phyloP scores from a whole-genome alignment of 2,888 invertebrate genomes.

The Monopis laevigella region DNA sequence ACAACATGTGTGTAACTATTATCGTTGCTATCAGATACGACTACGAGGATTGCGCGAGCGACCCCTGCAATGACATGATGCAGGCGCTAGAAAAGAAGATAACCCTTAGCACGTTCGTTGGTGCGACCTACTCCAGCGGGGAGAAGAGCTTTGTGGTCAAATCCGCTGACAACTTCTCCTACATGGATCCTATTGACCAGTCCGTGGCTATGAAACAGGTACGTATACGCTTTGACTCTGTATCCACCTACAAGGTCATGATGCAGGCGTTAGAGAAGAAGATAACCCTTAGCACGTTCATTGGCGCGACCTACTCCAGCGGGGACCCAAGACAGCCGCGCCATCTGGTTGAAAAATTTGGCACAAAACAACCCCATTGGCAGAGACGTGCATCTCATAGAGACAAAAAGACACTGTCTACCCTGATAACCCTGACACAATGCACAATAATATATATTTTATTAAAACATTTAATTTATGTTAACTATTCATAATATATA shows the following conservation, averaged over 20 bases:
- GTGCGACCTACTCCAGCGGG: conserved; percentile 62
- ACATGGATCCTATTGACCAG: conserved; percentile 94
- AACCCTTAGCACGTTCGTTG: conserved; percentile 69
- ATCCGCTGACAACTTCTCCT: conserved; percentile 92
- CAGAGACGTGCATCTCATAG: too few relatives aligned
- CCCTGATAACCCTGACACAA: too few relatives aligned
- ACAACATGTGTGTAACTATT: too few relatives aligned
- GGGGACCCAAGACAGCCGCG: too few relatives aligned
- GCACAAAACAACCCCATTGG: too few relatives aligned
- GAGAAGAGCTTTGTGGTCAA: conserved; percentile 81
- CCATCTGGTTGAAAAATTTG: too few relatives aligned
- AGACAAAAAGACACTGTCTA: too few relatives aligned
- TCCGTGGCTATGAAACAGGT: conserved; percentile 90
- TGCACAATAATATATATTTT: too few relatives aligned
- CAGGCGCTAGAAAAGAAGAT: conserved; percentile 76
- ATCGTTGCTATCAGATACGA: conserved; percentile 87
- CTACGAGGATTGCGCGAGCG: conserved; percentile 95
- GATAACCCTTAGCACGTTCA: conserved; percentile 70
- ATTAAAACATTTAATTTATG: too few relatives aligned
- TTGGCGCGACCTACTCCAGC: conserved; percentile 65
- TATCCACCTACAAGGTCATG: conserved; percentile 91
- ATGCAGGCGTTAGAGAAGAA: conserved; percentile 80
- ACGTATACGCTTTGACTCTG: too few relatives aligned
- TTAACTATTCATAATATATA: too few relatives aligned
- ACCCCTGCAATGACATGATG: conserved; percentile 92